A percentile compares a stretch with the other conserved stretches of the same genome.
These are phyloP conservation scores for Streptopelia turtur DNA, from an alignment of 2,797 vertebrate species.

Conservation along the genomic window DNA sequence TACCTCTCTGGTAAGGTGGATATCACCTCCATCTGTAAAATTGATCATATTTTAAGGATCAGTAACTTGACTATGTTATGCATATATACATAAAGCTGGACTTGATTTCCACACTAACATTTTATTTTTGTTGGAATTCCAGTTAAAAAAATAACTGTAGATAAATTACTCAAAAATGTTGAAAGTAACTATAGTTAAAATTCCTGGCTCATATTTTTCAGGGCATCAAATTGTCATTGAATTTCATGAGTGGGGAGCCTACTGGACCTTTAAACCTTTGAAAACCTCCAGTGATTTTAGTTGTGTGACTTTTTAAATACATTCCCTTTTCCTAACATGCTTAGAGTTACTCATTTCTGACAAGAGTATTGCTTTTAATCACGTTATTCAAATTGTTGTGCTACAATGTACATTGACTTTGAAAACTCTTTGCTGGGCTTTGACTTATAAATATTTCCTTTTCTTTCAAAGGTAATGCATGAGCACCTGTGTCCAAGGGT, in stretches of 20 bases:
- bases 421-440: neutral
- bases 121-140: neutral
- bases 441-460: neutral
- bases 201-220: neutral
- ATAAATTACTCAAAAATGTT: neutral
- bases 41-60: neutral
- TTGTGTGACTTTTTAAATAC: neutral
- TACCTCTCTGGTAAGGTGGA: neutral
- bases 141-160: neutral
- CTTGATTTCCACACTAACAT: neutral
- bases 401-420: neutral
- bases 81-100: neutral
- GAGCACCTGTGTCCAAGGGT: neutral
- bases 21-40: neutral
- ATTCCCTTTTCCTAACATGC: neutral
- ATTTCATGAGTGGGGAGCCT: neutral
- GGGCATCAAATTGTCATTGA: neutral
- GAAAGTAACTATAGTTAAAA: neutral
- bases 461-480: neutral
- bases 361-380: neutral
- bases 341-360: neutral
- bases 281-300: neutral
- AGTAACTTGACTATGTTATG: neutral
- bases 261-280: neutral
- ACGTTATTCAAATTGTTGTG: neutral